Evolutionary conservation across 2,888 invertebrate genomes (phyloP), one percentile per base, ranked within the genome.

Genomic region (Papilio protenor): DNA sequence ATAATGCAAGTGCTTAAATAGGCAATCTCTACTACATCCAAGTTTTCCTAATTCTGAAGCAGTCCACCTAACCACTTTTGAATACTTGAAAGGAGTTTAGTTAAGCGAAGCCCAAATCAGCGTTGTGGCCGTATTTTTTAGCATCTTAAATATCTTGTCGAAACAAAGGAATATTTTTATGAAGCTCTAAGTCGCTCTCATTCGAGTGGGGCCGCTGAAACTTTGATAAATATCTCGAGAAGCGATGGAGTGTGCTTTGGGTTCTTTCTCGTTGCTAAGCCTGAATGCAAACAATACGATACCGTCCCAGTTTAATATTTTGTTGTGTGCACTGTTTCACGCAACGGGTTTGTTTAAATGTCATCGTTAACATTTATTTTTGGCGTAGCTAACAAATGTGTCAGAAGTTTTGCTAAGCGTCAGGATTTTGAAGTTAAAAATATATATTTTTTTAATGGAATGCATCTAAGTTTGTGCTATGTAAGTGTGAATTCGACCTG

Each of bases 181-280:
- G 66, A 69, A 11, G 40, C 76, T 77, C 55, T 57, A 75, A 40
- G 52, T 75, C 66, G 74, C 66, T 70, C 69, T 57, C 75, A 69
- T 75, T 75, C 78, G 47, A 80, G 79, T 47, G 73, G 21, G 73
- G 18, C 77, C 45, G 73, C 79, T 75, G 73, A 79, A 79, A 77
- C 57, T 72, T 76, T 77, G 77, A 80, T 80, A 79, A 79, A 80
- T 75, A 80, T 76, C 77, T 78, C 55, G 52, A 73, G 78, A 33
- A 75, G 75, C n/a, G 33, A n/a, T 59, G 59, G 70, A 70, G 76
- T 49, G 76, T 18, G 66, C 59, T 72, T 71, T 55, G 40, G 61
- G n/a, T 71, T 72, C 33, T 70, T 33, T 73, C 70, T 45, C n/a
- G 49, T 61, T 55, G 33, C 70, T 40, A 23, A 77, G 69, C 52